Conservation (phyloP, 2,113 vertebrate genomes). For the Neolamprologus variostigma region DNA sequence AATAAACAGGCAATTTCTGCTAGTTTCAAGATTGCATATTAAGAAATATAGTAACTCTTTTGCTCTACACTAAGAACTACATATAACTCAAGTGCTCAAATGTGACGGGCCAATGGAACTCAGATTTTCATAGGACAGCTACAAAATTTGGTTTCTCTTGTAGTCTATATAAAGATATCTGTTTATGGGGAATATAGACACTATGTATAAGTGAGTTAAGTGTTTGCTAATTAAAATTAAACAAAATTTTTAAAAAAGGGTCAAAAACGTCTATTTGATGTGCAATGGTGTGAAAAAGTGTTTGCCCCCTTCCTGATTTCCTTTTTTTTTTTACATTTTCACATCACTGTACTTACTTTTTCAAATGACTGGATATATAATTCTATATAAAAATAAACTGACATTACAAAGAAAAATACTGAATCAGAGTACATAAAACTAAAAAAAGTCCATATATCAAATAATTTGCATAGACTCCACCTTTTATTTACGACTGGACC, state of each 20-base stretch:
- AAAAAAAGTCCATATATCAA: too few relatives aligned
- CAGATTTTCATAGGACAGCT: too few relatives aligned
- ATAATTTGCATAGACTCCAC: constrained; percentile 55
- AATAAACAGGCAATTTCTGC: not conserved
- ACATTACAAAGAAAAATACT: not conserved
- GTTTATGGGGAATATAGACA: not conserved
- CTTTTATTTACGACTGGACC: constrained; percentile 85
- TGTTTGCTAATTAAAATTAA: not conserved
- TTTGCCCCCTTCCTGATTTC: not conserved
- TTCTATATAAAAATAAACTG: not conserved
- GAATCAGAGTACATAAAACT: not conserved
- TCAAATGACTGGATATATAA: not conserved
- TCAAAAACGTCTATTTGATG: not conserved
- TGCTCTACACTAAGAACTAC: not conserved
- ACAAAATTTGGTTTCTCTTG: too few relatives aligned
- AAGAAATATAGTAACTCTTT: not conserved
- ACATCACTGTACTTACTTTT: not conserved
- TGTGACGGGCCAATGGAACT: not conserved
- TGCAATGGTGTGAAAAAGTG: not conserved
- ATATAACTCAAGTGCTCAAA: not conserved
- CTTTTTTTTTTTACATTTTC: not conserved
- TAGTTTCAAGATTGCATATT: not conserved
- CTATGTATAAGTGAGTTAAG: not conserved
- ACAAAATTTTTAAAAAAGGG: accelerated
- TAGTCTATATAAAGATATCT: not conserved